phyloP scores from a whole-genome alignment of 2,888 invertebrate species.

The Unio delphinus region DNA sequence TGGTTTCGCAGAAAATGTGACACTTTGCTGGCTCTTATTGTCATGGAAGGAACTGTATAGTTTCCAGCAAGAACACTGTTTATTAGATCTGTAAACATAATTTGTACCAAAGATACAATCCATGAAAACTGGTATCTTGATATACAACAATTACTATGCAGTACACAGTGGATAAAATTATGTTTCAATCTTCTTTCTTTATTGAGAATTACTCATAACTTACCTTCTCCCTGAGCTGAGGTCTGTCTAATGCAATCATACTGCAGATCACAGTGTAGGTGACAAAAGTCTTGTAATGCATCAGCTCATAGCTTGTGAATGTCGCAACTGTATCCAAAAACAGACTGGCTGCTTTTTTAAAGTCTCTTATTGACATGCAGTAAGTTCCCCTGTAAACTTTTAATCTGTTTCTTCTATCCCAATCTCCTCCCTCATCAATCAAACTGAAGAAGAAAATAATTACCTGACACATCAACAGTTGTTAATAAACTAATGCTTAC shows the following conservation, averaged over 20 bases:
- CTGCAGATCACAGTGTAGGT: conserved; percentile 87
- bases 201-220: background rate
- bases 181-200: too few species aligned
- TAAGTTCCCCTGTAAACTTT: conserved; percentile 93
- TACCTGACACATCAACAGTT: background rate
- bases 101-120: too few species aligned
- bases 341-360: conserved; percentile 91
- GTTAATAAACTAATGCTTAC: background rate
- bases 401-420: conserved; percentile 97
- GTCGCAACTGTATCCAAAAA: conserved; percentile 99
- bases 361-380: conserved; percentile 95
- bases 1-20: too few species aligned
- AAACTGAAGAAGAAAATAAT: conserved; percentile 62
- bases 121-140: too few species aligned
- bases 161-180: too few species aligned
- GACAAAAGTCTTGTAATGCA: conserved; percentile 93
- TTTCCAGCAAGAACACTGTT: too few species aligned
- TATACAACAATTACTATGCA: too few species aligned
- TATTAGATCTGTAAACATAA: too few species aligned
- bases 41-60: too few species aligned
- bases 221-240: conserved; percentile 85
- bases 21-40: too few species aligned
- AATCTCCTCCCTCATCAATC: conserved; percentile 99
- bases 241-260: conserved; percentile 86
- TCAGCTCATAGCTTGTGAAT: conserved; percentile 98